Percentiles rank a stretch among this genome's conserved stretches.
Conservation (phyloP, 2,888 invertebrate genomes). For the Onchidella celtica region DNA sequence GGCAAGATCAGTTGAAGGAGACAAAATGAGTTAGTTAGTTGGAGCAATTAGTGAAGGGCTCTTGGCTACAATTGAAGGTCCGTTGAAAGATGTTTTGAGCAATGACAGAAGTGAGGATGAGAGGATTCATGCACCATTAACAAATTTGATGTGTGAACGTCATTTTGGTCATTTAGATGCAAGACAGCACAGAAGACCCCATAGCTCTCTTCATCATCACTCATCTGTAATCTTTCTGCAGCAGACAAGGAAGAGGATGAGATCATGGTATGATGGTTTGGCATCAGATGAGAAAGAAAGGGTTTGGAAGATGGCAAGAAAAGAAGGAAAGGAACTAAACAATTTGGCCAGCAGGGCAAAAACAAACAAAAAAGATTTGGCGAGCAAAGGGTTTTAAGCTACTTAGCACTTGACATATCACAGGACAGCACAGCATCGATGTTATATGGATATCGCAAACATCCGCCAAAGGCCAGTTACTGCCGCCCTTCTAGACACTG, state of each 20-base stretch:
- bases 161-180: background rate
- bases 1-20: background rate
- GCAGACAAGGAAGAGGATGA: background rate
- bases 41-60: background rate
- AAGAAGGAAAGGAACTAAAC: too few species aligned
- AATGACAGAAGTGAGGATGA: background rate
- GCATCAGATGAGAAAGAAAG: background rate
- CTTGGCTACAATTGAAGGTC: too few species aligned
- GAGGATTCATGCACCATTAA: background rate
- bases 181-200: background rate
- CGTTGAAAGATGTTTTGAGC: background rate
- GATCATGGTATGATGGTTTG: background rate
- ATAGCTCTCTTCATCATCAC: constrained; percentile 14
- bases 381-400: too few species aligned
- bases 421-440: background rate
- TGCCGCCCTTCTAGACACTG: background rate
- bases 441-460: background rate
- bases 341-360: too few species aligned
- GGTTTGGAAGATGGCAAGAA: background rate
- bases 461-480: background rate
- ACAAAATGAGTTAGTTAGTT: background rate
- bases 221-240: background rate
- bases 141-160: background rate
- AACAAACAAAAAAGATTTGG: too few species aligned
- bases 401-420: background rate